These are phyloP conservation scores for Nemoura dubitans DNA, from an alignment of 2,888 invertebrate genomes.

Conservation along the genomic window DNA sequence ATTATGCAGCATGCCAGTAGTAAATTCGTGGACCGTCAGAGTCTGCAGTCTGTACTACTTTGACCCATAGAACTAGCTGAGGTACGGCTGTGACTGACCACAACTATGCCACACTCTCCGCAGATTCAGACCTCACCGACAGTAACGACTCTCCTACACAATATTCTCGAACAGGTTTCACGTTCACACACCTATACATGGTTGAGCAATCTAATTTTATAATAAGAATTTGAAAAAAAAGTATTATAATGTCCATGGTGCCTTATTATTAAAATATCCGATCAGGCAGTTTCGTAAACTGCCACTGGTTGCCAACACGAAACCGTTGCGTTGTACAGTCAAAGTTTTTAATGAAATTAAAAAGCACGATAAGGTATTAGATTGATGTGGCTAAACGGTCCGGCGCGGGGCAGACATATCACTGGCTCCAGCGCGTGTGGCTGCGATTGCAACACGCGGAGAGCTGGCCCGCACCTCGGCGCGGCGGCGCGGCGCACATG, in stretches of 20 bases:
- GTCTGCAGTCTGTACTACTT: constrained; percentile 32
- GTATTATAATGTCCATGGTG: not conserved
- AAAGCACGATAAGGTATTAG: not conserved
- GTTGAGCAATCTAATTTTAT: not conserved
- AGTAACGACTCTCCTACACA: constrained; percentile 13
- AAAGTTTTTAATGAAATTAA: not conserved
- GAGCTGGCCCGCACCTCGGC: not conserved
- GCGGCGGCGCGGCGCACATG: not conserved
- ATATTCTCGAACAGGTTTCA: constrained; percentile 17
- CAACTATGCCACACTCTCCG: constrained; percentile 26
- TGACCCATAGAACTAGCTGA: not conserved
- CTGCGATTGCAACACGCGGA: not conserved
- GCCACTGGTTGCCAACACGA: not conserved
- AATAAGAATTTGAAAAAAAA: not conserved
- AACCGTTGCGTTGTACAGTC: not conserved
- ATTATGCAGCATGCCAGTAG: constrained; percentile 20
- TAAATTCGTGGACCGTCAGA: not conserved
- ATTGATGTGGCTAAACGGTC: not conserved
- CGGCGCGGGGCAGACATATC: not conserved
- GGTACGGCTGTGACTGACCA: not conserved
- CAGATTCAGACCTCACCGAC: not conserved
- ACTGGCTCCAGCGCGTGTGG: not conserved
- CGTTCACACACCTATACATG: constrained; percentile 16
- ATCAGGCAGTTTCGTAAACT: not conserved
- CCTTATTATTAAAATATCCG: not conserved